A percentile compares a stretch with the other conserved stretches of the same genome.
Conservation (phyloP, 2,888 invertebrate genomes). For the Cryptocephalus primarius region DNA sequence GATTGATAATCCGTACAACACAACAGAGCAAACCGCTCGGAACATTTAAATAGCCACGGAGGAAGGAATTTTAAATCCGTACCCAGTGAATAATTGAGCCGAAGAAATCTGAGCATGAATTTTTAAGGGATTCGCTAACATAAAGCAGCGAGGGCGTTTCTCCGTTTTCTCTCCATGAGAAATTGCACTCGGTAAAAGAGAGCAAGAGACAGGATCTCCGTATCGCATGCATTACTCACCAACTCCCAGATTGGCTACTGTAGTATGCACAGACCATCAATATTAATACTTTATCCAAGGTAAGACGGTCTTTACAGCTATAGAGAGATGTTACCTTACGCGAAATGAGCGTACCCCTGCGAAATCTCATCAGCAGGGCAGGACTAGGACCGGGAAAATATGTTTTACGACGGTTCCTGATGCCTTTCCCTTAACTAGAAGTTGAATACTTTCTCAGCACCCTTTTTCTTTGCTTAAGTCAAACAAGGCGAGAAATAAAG, state of each 20-base stretch:
- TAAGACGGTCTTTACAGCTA: conserved; percentile 7
- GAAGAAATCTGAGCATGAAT: not conserved
- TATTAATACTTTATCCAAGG: conserved; percentile 29
- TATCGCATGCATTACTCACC: conserved; percentile 29
- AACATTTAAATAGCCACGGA: too few species aligned
- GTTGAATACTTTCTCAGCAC: too few species aligned
- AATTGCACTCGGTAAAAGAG: not conserved
- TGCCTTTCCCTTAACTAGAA: too few species aligned
- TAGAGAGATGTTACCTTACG: not conserved
- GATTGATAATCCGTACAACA: too few species aligned
- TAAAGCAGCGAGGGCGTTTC: not conserved
- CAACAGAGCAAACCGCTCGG: too few species aligned
- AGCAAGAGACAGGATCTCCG: not conserved
- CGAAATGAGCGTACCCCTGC: not conserved
- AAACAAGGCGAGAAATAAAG: too few species aligned
- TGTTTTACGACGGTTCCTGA: too few species aligned
- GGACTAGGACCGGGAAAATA: not conserved
- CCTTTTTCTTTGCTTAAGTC: too few species aligned
- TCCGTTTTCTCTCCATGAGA: not conserved
- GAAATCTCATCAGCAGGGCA: not conserved
- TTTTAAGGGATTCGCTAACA: not conserved
- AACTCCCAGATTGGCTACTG: conserved; percentile 33
- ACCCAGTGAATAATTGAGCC: too few species aligned
- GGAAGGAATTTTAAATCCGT: too few species aligned
- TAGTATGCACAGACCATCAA: conserved; percentile 35